Conservation (phyloP, 2,797 vertebrate genomes). For the Leucoraja ocellata region DNA sequence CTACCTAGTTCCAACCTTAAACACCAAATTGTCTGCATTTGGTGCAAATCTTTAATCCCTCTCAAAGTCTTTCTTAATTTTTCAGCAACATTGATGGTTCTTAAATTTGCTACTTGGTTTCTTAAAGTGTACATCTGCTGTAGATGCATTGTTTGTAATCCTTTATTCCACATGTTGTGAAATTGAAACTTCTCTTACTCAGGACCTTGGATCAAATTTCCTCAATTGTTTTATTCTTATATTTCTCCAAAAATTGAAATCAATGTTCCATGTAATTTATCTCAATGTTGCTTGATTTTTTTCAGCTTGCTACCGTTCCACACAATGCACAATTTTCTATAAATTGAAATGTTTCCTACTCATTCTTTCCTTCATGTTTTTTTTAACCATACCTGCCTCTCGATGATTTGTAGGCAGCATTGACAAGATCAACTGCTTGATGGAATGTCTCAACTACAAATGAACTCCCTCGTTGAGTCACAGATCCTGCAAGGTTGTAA, state of each 20-base stretch:
- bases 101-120: not conserved
- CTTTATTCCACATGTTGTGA: not conserved
- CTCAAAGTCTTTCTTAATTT: not conserved
- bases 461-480: constrained; percentile 50
- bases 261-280: not conserved
- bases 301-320: not conserved
- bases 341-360: not conserved
- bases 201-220: not conserved
- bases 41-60: not conserved
- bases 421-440: constrained; percentile 57
- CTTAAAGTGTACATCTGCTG: not conserved
- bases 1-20: not conserved
- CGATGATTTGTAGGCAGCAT: constrained; percentile 59
- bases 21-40: not conserved
- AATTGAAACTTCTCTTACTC: not conserved
- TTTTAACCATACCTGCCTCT: constrained; percentile 56
- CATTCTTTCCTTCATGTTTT: not conserved
- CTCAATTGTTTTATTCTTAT: not conserved
- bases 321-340: too few species aligned
- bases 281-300: not conserved
- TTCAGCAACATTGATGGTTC: not conserved
- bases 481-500: constrained; percentile 45
- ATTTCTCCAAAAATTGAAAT: not conserved
- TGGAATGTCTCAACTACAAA: constrained; percentile 59
- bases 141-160: not conserved